phyloP scores from a whole-genome alignment of 2,113 vertebrate genomes.

The Dendrocopos noguchii region DNA sequence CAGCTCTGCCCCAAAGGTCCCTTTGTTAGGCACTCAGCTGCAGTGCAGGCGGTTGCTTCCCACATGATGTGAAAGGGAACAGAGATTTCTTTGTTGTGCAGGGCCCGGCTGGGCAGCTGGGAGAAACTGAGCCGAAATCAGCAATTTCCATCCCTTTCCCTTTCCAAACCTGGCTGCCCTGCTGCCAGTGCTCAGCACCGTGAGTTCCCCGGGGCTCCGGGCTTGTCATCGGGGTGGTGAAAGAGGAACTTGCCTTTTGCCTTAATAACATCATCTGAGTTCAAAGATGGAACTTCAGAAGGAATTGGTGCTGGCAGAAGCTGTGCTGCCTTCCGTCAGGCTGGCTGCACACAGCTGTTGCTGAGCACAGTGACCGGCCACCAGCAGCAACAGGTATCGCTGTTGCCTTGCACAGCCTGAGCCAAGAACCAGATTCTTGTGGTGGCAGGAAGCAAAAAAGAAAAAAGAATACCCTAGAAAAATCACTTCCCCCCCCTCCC shows the following conservation, averaged over 20 bases:
- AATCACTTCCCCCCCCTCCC: accelerated
- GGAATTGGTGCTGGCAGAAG: accelerated
- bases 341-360: neutral
- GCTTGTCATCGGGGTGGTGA: neutral
- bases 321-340: neutral
- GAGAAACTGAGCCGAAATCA: conserved; percentile 34
- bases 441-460: neutral
- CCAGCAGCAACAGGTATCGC: neutral
- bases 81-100: conserved; percentile 57
- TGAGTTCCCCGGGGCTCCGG: neutral
- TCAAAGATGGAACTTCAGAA: accelerated
- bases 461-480: neutral
- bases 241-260: neutral
- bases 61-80: conserved; percentile 29
- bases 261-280: accelerated
- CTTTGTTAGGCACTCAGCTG: conserved; percentile 45
- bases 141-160: conserved; percentile 2
- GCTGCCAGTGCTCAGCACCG: accelerated
- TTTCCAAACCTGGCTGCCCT: neutral
- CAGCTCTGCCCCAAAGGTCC: conserved; percentile 52
- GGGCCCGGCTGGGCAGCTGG: neutral
- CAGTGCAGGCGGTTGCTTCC: neutral
- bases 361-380: accelerated
- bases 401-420: neutral
- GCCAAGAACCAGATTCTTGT: neutral